Evolutionary conservation across 2,888 invertebrate species (phyloP).

Genomic region (Hypolimnas misippus): DNA sequence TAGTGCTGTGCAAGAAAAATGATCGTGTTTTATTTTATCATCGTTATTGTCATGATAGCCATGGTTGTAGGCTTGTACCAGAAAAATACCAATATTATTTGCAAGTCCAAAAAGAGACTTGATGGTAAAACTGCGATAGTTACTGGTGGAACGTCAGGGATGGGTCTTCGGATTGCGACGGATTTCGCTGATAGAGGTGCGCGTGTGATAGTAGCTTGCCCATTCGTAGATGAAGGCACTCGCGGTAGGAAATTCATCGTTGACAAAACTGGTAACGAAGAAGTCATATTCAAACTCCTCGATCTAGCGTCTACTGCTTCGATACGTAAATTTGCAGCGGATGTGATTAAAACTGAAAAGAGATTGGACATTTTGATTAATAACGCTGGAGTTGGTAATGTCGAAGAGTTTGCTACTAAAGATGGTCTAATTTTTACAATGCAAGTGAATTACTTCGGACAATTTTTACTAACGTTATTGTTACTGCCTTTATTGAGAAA

Average conservation of each 20-base stretch:
- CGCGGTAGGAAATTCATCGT: slow-evolving; percentile 84
- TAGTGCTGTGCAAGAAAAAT: slow-evolving; percentile 6
- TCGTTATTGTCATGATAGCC: slow-evolving; percentile 28
- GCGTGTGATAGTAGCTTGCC: slow-evolving; percentile 72
- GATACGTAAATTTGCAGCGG: slow-evolving; percentile 90
- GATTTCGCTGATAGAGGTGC: slow-evolving; percentile 74
- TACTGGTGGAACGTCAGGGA: slow-evolving; percentile 73
- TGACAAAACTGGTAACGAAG: slow-evolving; percentile 86
- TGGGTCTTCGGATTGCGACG: slow-evolving; percentile 70
- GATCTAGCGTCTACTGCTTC: slow-evolving; percentile 90
- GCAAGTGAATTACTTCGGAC: slow-evolving; percentile 97
- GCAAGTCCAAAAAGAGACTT: slow-evolving; percentile 67
- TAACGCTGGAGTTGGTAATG: slow-evolving; percentile 92
- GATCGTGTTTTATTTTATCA: slow-evolving; percentile 29
- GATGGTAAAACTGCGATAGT: slow-evolving; percentile 69
- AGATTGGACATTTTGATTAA: slow-evolving; percentile 93
- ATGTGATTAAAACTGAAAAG: slow-evolving; percentile 88
- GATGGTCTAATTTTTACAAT: slow-evolving; percentile 94
- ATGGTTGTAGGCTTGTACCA: slow-evolving; percentile 65
- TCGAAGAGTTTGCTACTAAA: slow-evolving; percentile 84
- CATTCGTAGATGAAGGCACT: slow-evolving; percentile 66
- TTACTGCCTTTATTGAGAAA: slow-evolving; percentile 91
- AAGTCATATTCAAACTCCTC: slow-evolving; percentile 88
- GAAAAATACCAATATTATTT: slow-evolving; percentile 70
- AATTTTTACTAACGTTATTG: slow-evolving; percentile 94